phyloP scores from a whole-genome alignment of 2,888 invertebrate species.

The Quadroppia sp. region DNA sequence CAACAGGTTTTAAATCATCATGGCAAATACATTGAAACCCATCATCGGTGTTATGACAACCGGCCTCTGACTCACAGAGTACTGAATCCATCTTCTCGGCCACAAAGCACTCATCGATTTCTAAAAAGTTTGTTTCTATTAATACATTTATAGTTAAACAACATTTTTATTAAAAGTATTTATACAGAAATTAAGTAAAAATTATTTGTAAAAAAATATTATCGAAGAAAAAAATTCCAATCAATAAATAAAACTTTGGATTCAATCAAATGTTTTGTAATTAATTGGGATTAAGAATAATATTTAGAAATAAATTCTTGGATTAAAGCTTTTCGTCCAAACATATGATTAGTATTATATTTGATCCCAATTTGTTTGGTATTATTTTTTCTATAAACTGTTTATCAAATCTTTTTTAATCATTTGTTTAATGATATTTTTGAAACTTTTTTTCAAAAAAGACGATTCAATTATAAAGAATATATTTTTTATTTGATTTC shows the following conservation, averaged over 20 bases:
- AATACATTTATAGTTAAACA: no score
- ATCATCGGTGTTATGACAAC: conserved; percentile 38
- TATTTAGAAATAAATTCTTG: neutral
- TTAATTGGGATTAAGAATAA: neutral
- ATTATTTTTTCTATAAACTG: neutral
- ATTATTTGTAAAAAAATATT: no score
- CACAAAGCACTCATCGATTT: neutral
- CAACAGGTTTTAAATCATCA: conserved; percentile 41
- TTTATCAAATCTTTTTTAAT: neutral
- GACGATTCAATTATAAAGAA: no score
- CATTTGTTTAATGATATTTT: neutral
- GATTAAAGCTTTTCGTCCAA: no score
- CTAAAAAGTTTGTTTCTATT: neutral
- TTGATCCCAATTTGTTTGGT: neutral
- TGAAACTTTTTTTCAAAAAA: no score
- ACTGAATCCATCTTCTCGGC: conserved; percentile 24
- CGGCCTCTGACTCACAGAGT: conserved; percentile 44
- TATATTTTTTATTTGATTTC: no score
- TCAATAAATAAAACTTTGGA: neutral
- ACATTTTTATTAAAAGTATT: no score
- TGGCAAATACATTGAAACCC: conserved; percentile 40
- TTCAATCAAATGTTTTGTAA: neutral
- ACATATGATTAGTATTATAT: no score
- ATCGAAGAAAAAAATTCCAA: no score
- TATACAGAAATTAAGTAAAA: no score